phyloP scores from a whole-genome alignment of 1,140 invertebrate genomes.

The Drosophila teissieri region DNA sequence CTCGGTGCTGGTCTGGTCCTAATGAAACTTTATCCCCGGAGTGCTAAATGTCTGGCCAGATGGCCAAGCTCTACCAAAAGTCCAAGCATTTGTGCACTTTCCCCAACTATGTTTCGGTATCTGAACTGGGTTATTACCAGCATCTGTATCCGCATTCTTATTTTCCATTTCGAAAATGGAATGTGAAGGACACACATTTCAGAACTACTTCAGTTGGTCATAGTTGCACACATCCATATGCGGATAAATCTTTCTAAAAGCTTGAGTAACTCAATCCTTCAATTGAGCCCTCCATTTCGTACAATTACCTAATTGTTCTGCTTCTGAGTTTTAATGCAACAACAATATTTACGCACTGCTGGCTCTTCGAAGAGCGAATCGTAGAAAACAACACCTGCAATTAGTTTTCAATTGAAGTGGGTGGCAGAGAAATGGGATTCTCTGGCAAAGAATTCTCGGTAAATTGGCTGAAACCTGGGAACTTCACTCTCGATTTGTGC shows the following conservation, averaged over 20 bases:
- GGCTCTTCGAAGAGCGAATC: constrained; percentile 18
- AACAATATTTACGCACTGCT: constrained; percentile 8
- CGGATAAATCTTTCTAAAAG: neutral
- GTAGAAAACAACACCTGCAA: constrained; percentile 67
- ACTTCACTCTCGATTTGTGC: constrained; percentile 49
- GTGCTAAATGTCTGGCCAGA: constrained; percentile 77
- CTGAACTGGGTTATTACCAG: constrained; percentile 21
- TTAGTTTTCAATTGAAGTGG: constrained; percentile 65
- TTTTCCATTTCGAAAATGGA: constrained; percentile 41
- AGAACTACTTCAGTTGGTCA: neutral
- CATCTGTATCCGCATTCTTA: constrained; percentile 30
- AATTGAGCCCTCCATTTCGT: neutral
- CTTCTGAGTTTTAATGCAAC: neutral
- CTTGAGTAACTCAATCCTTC: neutral
- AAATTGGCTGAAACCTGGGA: constrained; percentile 21
- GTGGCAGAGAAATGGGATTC: constrained; percentile 28
- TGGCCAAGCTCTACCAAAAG: constrained; percentile 34
- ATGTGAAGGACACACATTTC: constrained; percentile 1
- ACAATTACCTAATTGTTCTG: constrained; percentile 13
- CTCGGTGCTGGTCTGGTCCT: constrained; percentile 63
- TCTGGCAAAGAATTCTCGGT: constrained; percentile 25
- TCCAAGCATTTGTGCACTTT: constrained; percentile 17
- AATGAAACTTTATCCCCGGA: constrained; percentile 82
- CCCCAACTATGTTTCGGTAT: constrained; percentile 3
- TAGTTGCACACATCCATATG: no score